Conservation (phyloP, 1,140 invertebrate species). For the Megathymus violae region DNA sequence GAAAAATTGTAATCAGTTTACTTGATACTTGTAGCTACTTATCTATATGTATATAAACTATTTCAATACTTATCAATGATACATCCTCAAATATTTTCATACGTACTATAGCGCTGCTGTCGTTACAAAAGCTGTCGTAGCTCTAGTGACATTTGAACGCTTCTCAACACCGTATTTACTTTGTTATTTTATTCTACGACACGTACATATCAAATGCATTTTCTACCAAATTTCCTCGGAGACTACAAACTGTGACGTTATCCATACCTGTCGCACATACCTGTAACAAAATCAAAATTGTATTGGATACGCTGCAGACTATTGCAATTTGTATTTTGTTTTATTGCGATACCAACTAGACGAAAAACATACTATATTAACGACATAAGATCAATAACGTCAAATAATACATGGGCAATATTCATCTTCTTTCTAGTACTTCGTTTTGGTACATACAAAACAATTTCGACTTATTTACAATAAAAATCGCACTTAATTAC, state of each 20-base stretch:
- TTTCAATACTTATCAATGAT: not conserved
- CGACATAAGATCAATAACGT: too few relatives aligned
- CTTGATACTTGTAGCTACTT: too few relatives aligned
- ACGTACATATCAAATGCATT: slow-evolving; percentile 49
- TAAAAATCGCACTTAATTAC: too few relatives aligned
- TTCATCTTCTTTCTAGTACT: too few relatives aligned
- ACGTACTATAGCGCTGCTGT: not conserved
- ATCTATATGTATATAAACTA: not conserved
- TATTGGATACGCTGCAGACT: too few relatives aligned
- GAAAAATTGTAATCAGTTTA: too few relatives aligned
- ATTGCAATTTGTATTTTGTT: too few relatives aligned
- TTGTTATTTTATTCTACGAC: slow-evolving; percentile 47
- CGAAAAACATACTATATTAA: too few relatives aligned
- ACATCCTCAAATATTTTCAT: not conserved
- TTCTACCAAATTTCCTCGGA: slow-evolving; percentile 53
- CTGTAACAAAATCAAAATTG: slow-evolving; percentile 3
- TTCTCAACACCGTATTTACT: slow-evolving; percentile 29
- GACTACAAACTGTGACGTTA: slow-evolving; percentile 44
- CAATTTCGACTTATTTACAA: too few relatives aligned
- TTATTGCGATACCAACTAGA: too few relatives aligned
- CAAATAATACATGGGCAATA: too few relatives aligned
- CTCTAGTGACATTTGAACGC: not conserved
- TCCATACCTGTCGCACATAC: not conserved
- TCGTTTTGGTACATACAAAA: too few relatives aligned
- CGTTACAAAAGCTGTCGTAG: not conserved